Conservation (phyloP, 2,797 vertebrate species). For the Dromococcyx pavoninus region DNA sequence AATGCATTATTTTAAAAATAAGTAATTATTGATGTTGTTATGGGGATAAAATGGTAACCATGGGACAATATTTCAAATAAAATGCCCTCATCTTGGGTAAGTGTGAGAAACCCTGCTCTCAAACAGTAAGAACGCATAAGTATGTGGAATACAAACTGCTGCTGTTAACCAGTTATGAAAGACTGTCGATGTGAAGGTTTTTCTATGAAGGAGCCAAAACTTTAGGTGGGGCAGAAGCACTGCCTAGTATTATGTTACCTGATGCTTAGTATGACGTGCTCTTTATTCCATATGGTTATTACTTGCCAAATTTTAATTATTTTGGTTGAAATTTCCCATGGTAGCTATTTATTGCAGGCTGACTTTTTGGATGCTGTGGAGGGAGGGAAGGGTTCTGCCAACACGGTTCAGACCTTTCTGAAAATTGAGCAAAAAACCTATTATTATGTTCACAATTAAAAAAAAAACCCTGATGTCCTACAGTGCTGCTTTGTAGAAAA, state of each 20-base stretch:
- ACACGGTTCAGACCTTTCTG: not conserved
- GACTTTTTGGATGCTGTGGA: not conserved
- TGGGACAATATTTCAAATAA: constrained; percentile 38
- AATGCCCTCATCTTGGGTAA: constrained; percentile 8
- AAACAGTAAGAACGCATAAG: not conserved
- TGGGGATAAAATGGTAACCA: constrained; percentile 47
- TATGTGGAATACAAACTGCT: not conserved
- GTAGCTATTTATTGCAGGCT: not conserved
- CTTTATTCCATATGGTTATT: not conserved
- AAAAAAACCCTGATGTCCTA: not conserved
- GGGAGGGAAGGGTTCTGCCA: not conserved
- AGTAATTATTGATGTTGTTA: constrained; percentile 55
- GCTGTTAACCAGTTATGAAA: constrained; percentile 5
- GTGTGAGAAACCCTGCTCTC: constrained; percentile 21
- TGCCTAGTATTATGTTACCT: constrained; percentile 57
- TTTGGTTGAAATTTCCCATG: constrained; percentile 45
- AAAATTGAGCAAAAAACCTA: not conserved
- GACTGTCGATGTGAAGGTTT: constrained; percentile 38
- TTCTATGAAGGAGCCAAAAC: constrained; percentile 55
- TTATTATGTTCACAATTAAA: not conserved
- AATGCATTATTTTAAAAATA: constrained; percentile 53
- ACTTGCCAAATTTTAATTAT: constrained; percentile 53
- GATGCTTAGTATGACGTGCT: constrained; percentile 10
- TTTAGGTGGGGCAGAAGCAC: constrained; percentile 56
- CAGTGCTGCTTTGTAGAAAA: not conserved